Conservation (phyloP, 2,797 vertebrate species). For the Xiphophorus birchmanni region DNA sequence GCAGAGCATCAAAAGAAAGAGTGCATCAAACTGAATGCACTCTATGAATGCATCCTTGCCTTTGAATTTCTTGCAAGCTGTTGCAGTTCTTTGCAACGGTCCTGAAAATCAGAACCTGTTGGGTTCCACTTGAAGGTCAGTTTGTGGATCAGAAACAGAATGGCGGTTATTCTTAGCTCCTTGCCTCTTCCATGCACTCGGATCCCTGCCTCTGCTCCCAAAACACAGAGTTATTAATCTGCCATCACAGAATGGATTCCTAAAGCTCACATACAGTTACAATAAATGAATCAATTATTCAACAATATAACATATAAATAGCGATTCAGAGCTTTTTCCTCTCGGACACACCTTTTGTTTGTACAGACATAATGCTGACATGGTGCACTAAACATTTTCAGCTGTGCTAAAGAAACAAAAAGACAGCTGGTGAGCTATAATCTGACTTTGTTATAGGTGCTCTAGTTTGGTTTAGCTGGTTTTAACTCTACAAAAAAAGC, state of each 20-base stretch:
- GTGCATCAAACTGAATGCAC: neutral
- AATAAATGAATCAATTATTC: neutral
- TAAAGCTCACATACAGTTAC: neutral
- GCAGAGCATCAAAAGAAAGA: neutral
- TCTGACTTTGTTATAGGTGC: neutral
- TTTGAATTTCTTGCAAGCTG: neutral
- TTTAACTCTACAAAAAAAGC: neutral
- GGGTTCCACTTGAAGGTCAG: neutral
- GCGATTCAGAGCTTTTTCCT: neutral
- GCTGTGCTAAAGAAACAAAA: neutral
- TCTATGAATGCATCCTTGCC: neutral
- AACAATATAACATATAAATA: neutral
- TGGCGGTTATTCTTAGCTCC: neutral
- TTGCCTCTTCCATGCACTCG: neutral
- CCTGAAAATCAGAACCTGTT: neutral
- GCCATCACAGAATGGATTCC: neutral
- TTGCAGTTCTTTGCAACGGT: neutral
- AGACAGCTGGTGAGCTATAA: neutral
- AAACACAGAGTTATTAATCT: neutral
- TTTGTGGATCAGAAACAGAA: neutral
- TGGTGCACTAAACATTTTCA: neutral
- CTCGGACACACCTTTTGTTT: neutral
- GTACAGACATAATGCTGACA: neutral
- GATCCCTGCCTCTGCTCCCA: neutral
- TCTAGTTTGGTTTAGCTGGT: neutral